Evolutionary conservation across 2,113 vertebrate species (phyloP), one percentile per base, ranked within the genome.

Genomic region (Tamias sibiricus): DNA sequence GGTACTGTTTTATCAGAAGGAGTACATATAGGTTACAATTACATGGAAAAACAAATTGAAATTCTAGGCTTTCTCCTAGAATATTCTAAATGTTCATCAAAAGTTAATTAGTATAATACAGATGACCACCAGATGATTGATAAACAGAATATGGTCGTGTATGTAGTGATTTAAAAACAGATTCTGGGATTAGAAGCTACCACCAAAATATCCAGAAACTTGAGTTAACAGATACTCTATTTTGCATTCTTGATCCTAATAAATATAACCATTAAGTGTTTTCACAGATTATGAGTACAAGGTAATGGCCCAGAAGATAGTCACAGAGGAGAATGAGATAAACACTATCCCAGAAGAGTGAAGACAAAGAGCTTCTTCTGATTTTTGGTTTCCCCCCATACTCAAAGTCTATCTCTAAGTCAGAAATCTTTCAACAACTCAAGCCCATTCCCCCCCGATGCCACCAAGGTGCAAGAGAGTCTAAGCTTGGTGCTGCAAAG

Each of bases 261-360:
- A 98, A 98, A 96, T 97, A 95, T 47, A 95, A 75, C 95, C 93
- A 97, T 79, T 62, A 97, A 54, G 72, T 83, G 37, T 95, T 90
- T 98, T 62, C 66, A 97, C 40, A 96, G 91, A 93, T 81, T 66
- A 68, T 35, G 52, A 91, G 75, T 62, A 59, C 79, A 93, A 91
- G 79, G 68, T 64, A 20, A 59, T 1, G 57, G 80, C 85, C 66
- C 64, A 42, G 44, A 76, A n/a, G 88, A 71, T 7, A 72, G 89
- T 94, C 74, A 62, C 12, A 22, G 40, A 57, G 72, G 88, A 87
- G 64, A 94, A 37, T 14, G 87, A 37, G 59, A 80, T 40, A 59
- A 87, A 64, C 32, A 72, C 37, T 44, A 19, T 66, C 82, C n/a
- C 1, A 3, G 30, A 66, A 30, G 19, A 81, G 22, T n/a, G 59